Evolutionary conservation across 2,888 invertebrate species (phyloP).

Genomic region (Caenorhabditis parvicauda): DNA sequence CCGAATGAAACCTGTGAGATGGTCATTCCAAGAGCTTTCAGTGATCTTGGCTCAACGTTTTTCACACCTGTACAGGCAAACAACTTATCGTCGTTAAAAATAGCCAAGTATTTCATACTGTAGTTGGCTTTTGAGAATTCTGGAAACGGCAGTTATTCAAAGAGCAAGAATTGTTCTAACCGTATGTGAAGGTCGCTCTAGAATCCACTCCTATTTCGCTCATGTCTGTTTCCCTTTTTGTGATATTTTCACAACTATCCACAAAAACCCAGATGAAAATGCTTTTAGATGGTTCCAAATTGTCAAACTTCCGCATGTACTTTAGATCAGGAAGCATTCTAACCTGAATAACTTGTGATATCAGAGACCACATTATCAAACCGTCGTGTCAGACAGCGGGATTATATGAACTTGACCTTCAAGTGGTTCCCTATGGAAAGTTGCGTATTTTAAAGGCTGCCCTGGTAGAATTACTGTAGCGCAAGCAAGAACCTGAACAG

Average conservation of each 20-base stretch:
- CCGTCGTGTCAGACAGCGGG: conserved; percentile 30
- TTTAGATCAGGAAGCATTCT: conserved; percentile 45
- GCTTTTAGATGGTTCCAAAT: conserved; percentile 27
- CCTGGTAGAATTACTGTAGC: conserved; percentile 44
- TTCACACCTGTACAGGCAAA: conserved; percentile 39
- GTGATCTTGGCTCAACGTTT: conserved; percentile 32
- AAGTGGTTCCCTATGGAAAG: conserved; percentile 42
- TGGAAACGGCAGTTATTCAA: conserved; percentile 4
- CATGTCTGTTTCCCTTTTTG: conserved; percentile 18
- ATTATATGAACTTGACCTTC: conserved; percentile 48
- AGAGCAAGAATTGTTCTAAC: conserved; percentile 7
- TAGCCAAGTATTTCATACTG: conserved; percentile 28
- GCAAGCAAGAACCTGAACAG: conserved; percentile 40
- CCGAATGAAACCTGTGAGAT: conserved; percentile 22
- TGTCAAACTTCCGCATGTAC: conserved; percentile 30
- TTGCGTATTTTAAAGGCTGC: conserved; percentile 33
- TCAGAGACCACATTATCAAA: neutral
- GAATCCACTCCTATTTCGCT: conserved; percentile 43
- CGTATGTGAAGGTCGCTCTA: conserved; percentile 34
- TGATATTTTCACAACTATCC: conserved; percentile 20
- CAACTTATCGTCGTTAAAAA: conserved; percentile 27
- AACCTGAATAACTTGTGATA: conserved; percentile 18
- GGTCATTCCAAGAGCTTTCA: conserved; percentile 30
- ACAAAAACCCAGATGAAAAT: conserved; percentile 49
- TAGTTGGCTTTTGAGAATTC: conserved; percentile 26